Conservation (phyloP, 92 coral and sea anemone genomes). For the Epizoanthus ramosus region DNA sequence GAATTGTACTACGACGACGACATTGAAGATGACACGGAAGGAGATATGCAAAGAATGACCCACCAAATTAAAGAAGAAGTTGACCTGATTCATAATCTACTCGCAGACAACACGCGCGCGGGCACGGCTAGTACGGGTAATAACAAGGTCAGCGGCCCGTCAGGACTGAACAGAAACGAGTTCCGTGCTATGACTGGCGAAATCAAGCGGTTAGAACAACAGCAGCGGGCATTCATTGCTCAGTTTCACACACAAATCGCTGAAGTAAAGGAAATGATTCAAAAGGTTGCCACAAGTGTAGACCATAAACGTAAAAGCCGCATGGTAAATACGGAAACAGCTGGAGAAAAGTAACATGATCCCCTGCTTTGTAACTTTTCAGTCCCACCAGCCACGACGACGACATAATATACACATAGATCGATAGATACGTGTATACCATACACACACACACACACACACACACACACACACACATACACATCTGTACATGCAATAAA, state of each 20-base stretch:
- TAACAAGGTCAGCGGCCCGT: slow-evolving; percentile 20
- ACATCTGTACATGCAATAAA: no score
- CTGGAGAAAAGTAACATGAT: neutral
- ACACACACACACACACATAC: neutral
- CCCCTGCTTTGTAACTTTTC: neutral
- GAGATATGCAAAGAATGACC: slow-evolving; percentile 85
- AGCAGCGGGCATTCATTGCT: slow-evolving; percentile 67
- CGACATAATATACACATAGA: neutral
- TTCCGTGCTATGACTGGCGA: slow-evolving; percentile 59
- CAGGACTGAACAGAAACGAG: slow-evolving; percentile 53
- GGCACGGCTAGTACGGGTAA: slow-evolving; percentile 30
- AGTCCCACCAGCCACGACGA: no score
- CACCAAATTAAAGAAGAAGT: slow-evolving; percentile 90
- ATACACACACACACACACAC: neutral
- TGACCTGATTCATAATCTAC: slow-evolving; percentile 57
- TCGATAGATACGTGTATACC: no score
- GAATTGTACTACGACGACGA: slow-evolving; percentile 91
- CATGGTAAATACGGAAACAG: neutral
- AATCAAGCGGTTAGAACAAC: slow-evolving; percentile 64
- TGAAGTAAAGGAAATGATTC: slow-evolving; percentile 74
- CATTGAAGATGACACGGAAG: slow-evolving; percentile 71
- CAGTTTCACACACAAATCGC: slow-evolving; percentile 79
- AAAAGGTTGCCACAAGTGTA: slow-evolving; percentile 49
- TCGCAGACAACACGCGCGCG: slow-evolving; percentile 24
- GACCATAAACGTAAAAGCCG: slow-evolving; percentile 35